phyloP scores from a whole-genome alignment of 2,888 invertebrate genomes.

The Synanthedon formicaeformis region DNA sequence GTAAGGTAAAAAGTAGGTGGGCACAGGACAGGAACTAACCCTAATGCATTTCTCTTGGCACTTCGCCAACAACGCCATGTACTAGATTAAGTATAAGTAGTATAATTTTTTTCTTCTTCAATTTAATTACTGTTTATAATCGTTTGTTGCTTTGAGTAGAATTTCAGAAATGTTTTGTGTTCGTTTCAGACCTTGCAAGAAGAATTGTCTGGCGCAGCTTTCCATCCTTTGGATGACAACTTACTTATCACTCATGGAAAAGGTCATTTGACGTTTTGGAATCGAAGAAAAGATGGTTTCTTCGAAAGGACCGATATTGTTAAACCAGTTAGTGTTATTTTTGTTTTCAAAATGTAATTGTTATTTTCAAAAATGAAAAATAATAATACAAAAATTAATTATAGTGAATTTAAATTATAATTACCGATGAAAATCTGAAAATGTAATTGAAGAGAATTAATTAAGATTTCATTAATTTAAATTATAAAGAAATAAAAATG shows the following conservation, averaged over 20 bases:
- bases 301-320: constrained; percentile 91
- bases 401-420: too few species aligned
- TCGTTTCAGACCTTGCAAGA: constrained; percentile 84
- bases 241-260: constrained; percentile 91
- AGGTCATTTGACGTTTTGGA: constrained; percentile 94
- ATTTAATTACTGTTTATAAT: not conserved
- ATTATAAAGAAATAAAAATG: too few species aligned
- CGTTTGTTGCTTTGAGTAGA: not conserved
- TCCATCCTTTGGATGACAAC: constrained; percentile 93
- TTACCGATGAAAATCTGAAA: too few species aligned
- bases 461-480: too few species aligned
- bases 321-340: constrained; percentile 72
- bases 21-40: not conserved
- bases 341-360: not conserved
- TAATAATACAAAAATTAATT: too few species aligned
- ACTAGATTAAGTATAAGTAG: too few species aligned
- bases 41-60: not conserved
- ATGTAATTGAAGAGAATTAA: too few species aligned
- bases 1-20: too few species aligned
- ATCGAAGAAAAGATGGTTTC: constrained; percentile 89
- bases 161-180: constrained; percentile 1
- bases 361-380: too few species aligned
- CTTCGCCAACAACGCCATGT: not conserved
- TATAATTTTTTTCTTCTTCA: not conserved
- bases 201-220: constrained; percentile 87